Evolutionary conservation across 2,797 vertebrate species (phyloP).

Genomic region (Liparis tanakae): DNA sequence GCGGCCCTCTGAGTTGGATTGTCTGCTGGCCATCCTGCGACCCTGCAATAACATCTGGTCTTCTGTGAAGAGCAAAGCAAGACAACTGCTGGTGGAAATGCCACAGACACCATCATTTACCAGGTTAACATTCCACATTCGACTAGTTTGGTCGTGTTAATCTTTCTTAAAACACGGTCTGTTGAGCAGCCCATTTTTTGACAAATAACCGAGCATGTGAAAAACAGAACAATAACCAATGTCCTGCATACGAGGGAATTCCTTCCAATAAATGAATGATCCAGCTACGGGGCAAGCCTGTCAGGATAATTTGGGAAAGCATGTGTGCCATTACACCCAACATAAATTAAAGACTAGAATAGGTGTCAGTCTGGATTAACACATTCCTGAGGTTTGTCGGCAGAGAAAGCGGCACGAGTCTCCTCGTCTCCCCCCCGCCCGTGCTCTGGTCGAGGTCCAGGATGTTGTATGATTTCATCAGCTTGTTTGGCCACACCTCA

Average conservation of each 20-base stretch:
- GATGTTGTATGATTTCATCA: constrained; percentile 70
- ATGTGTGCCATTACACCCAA: background rate
- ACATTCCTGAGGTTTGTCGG: constrained; percentile 46
- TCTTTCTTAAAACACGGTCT: background rate
- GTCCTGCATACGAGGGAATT: background rate
- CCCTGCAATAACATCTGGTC: background rate
- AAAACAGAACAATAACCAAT: background rate
- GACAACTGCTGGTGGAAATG: constrained; percentile 6
- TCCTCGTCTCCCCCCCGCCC: constrained; percentile 35
- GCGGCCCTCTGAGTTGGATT: constrained; percentile 3
- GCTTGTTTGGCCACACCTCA: constrained; percentile 66
- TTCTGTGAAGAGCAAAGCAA: constrained; percentile 17
- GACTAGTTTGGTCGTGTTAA: background rate
- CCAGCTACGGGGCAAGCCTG: background rate
- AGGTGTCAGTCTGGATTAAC: constrained; percentile 22
- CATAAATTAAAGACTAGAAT: background rate
- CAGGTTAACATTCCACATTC: constrained; percentile 3
- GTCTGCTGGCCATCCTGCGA: constrained; percentile 3
- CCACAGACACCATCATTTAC: constrained; percentile 21
- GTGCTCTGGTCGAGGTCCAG: constrained; percentile 63
- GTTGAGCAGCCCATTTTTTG: background rate
- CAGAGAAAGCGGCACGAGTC: constrained; percentile 18
- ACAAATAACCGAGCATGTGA: background rate
- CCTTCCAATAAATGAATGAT: background rate
- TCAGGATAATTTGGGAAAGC: background rate